Conservation (phyloP, 2,888 invertebrate species). For the Nematopogon swammerdamellus region DNA sequence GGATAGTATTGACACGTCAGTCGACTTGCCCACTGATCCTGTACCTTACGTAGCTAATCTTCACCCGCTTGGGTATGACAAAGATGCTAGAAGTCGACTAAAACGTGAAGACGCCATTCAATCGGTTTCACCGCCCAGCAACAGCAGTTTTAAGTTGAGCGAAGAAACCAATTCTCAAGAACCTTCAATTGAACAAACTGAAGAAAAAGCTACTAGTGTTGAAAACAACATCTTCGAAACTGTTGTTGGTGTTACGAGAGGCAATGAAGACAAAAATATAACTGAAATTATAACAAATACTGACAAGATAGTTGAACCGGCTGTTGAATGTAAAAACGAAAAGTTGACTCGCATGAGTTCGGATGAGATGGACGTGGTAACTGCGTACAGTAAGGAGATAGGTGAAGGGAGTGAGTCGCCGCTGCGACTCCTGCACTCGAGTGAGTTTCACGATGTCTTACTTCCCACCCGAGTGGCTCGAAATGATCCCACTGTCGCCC, state of each 20-base stretch:
- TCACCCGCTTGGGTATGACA: slow-evolving; percentile 40
- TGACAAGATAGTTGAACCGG: not conserved
- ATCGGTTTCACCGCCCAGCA: slow-evolving; percentile 44
- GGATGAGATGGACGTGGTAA: slow-evolving; percentile 42
- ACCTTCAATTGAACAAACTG: not conserved
- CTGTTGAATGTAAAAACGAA: slow-evolving; percentile 5
- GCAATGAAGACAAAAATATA: not conserved
- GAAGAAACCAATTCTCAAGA: slow-evolving; percentile 43
- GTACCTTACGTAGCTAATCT: slow-evolving; percentile 32
- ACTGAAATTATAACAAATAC: not conserved
- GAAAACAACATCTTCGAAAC: not conserved
- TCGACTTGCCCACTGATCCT: slow-evolving; percentile 44
- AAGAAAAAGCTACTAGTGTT: not conserved
- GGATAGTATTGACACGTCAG: slow-evolving; percentile 39
- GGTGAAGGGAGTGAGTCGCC: slow-evolving; percentile 13
- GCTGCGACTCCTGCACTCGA: slow-evolving; percentile 37
- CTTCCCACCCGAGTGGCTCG: slow-evolving; percentile 38
- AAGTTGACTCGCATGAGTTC: slow-evolving; percentile 20
- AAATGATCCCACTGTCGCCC: slow-evolving; percentile 41
- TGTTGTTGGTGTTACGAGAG: not conserved
- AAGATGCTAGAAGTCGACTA: slow-evolving; percentile 40
- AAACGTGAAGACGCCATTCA: slow-evolving; percentile 52
- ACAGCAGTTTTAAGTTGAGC: slow-evolving; percentile 43
- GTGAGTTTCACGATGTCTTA: slow-evolving; percentile 52
- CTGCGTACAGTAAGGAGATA: slow-evolving; percentile 21